Conservation (phyloP, 1,140 invertebrate genomes). For the Fopius arisanus region DNA sequence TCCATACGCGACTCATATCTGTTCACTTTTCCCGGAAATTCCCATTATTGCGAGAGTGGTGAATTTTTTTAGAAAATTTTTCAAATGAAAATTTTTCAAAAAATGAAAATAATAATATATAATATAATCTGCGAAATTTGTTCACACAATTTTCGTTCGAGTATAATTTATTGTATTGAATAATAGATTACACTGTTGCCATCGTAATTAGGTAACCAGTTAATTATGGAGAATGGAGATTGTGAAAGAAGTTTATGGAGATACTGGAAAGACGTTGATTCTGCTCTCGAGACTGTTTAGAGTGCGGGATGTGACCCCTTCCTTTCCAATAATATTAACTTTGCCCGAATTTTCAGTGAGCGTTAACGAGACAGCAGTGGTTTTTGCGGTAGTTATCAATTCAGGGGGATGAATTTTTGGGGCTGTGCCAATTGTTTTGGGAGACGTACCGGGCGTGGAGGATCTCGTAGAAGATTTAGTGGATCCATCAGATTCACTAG, state of each 20-base stretch:
- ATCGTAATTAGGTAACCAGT: not conserved
- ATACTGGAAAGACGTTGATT: constrained; percentile 35
- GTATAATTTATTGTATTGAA: not conserved
- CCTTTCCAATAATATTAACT: not conserved
- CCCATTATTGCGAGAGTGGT: too few relatives aligned
- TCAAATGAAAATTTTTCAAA: too few relatives aligned
- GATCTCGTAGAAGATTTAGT: not conserved
- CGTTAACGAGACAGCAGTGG: not conserved
- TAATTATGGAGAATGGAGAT: not conserved
- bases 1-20: too few relatives aligned
- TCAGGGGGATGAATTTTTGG: not conserved
- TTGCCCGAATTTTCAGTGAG: not conserved
- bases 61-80: too few relatives aligned
- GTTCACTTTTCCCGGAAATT: too few relatives aligned
- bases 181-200: not conserved
- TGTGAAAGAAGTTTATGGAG: not conserved
- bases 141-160: not conserved
- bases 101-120: too few relatives aligned
- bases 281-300: constrained; percentile 25
- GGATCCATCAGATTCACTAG: not conserved
- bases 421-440: not conserved
- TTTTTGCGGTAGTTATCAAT: not conserved
- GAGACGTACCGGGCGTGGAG: not conserved
- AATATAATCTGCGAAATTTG: constrained; percentile 17
- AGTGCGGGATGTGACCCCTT: not conserved